These are phyloP conservation scores for Bettongia penicillata DNA, from an alignment of 2,113 vertebrate species.

Conservation along the genomic window DNA sequence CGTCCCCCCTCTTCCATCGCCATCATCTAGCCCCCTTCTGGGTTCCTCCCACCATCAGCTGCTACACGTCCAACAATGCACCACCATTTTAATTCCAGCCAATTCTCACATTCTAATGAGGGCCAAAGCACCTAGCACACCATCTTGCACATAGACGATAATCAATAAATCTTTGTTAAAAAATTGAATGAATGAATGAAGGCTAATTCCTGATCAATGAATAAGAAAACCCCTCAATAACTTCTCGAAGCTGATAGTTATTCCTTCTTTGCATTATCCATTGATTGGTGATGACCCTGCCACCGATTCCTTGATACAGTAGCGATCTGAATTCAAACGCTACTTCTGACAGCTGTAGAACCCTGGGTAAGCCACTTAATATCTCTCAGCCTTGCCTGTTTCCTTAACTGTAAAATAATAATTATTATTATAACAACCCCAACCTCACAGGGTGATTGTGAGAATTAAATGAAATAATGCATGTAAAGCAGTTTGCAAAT, in stretches of 20 bases:
- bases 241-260: not conserved
- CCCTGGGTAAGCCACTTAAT: not conserved
- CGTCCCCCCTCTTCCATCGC: not conserved
- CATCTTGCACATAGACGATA: not conserved
- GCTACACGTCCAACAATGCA: not conserved
- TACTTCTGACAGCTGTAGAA: not conserved
- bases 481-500: not conserved
- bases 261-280: not conserved
- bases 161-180: not conserved
- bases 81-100: not conserved
- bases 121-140: not conserved
- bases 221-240: not conserved
- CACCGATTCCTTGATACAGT: not conserved
- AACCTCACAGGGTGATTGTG: not conserved
- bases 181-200: not conserved
- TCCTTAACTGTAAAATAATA: not conserved
- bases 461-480: not conserved
- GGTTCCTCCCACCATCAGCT: not conserved
- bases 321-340: not conserved
- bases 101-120: not conserved
- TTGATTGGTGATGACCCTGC: not conserved
- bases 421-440: not conserved
- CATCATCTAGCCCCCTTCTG: not conserved
- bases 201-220: not conserved
- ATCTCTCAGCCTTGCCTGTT: not conserved